Evolutionary conservation across 2,888 invertebrate genomes (phyloP).

Genomic region (Zygothrica quintamaculata): DNA sequence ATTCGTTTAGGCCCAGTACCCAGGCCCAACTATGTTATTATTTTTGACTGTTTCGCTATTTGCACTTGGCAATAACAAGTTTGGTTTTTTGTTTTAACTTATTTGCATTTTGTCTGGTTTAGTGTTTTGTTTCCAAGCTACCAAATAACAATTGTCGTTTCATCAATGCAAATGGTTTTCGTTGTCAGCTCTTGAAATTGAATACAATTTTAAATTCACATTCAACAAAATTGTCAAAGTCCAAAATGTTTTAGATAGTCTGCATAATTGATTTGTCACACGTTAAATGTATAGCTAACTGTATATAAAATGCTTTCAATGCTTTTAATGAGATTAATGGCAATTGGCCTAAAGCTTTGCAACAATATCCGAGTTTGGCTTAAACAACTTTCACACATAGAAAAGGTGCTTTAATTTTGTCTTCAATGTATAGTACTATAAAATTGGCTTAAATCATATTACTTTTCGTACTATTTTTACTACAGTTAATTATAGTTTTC

Average conservation of each 20-base stretch:
- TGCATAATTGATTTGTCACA: neutral
- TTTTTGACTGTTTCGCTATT: constrained; percentile 22
- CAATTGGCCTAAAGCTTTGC: neutral
- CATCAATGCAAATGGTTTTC: constrained; percentile 65
- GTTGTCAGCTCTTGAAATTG: constrained; percentile 29
- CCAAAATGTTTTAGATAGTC: neutral
- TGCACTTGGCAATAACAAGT: constrained; percentile 14
- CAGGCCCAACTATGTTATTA: constrained; percentile 33
- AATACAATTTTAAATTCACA: constrained; percentile 40
- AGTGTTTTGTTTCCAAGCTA: constrained; percentile 8
- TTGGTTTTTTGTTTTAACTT: constrained; percentile 13
- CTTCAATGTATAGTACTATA: too few relatives aligned
- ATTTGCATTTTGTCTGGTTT: constrained; percentile 51
- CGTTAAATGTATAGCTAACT: neutral
- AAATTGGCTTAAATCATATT: too few relatives aligned
- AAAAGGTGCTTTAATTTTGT: too few relatives aligned
- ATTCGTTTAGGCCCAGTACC: constrained; percentile 25
- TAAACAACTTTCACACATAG: too few relatives aligned
- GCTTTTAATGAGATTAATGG: neutral
- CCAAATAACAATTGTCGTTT: constrained; percentile 65
- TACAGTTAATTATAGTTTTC: too few relatives aligned
- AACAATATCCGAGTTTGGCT: too few relatives aligned
- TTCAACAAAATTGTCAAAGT: constrained; percentile 29
- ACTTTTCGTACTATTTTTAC: too few relatives aligned
- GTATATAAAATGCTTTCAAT: neutral